These are phyloP conservation scores for Cyclopterus lumpus DNA, from an alignment of 2,797 vertebrate genomes.

Conservation along the genomic window DNA sequence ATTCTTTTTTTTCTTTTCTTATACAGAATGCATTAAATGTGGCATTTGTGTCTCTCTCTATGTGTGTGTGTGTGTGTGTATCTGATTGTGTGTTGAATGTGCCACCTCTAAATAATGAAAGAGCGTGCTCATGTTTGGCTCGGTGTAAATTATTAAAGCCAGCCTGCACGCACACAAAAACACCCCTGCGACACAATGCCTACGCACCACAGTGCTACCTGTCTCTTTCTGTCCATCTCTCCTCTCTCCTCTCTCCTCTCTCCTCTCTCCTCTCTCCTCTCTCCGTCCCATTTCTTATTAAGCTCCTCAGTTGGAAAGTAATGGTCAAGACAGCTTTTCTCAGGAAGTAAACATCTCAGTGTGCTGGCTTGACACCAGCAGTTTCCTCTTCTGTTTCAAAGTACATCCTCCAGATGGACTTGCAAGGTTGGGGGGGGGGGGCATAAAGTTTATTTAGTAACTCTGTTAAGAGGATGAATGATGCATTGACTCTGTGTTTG, in stretches of 20 bases:
- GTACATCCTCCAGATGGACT: conserved; percentile 25
- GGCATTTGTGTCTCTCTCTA: conserved; percentile 7
- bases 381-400: conserved; percentile 37
- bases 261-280: not conserved
- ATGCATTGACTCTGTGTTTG: conserved; percentile 5
- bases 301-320: conserved; percentile 48
- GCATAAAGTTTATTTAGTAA: conserved; percentile 42
- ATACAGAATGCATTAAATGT: conserved; percentile 36
- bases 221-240: conserved; percentile 31
- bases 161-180: conserved; percentile 6
- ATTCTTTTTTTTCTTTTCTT: conserved; percentile 29
- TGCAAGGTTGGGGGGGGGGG: not conserved
- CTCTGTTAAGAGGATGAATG: conserved; percentile 27
- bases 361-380: conserved; percentile 31
- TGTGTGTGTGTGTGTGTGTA: conserved; percentile 24
- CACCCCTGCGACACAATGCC: conserved; percentile 16
- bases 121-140: conserved; percentile 69
- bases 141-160: conserved; percentile 71
- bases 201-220: conserved; percentile 39
- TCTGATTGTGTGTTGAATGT: conserved; percentile 61
- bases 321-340: conserved; percentile 43
- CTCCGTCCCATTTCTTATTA: conserved; percentile 67
- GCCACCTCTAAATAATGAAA: conserved; percentile 74
- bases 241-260: not conserved
- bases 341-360: conserved; percentile 46